Evolutionary conservation across 2,888 invertebrate species (phyloP), one percentile per base, ranked within the genome.

Genomic region (Diarsia brunnea): DNA sequence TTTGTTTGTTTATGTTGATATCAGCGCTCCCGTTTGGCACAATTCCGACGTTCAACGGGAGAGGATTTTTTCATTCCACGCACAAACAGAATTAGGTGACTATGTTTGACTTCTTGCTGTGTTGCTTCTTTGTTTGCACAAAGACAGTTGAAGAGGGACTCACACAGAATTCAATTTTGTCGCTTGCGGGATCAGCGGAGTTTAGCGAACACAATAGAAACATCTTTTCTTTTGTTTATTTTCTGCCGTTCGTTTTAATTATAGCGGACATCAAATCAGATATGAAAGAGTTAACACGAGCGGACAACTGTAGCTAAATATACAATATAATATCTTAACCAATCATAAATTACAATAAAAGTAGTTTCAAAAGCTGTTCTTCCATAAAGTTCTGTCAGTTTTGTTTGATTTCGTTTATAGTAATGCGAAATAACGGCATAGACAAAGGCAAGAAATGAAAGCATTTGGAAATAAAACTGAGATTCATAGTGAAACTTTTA

Each of bases 1-100:
- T 88, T 88, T 91, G 93, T 94, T 94, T 95, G 91, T 92, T 91
- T 94, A 94, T 94, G 94, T 88, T 93, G 92, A 94, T 80, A 84
- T 83, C 80, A 82, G 58, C 58, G 73, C 68, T 58, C 78, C 66
- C 74, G 79, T 77, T 77, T 83, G 87, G 83, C 87, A 85, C 64
- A 73, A 73, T 76, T 76, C 74, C 80, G 66, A 79, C 70, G 63
- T 61, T 71, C 47, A 82, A 78, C 72, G 73, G 51, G 77, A 86
- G 86, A 69, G 69, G 64, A 27, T 75, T 81, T 79, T 78, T 81
- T 79, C 79, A 73, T 73, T 78, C n/a, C 70, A 79, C 68, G 65
- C 71, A 69, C 72, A 77, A 82, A 86, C 78, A 76, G 76, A 82
- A 84, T 83, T 78, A 83, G 73, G 70, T 73, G 79, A 75, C 71